Evolutionary conservation across 2,113 vertebrate species (phyloP), one percentile per base, ranked within the genome.

Genomic region (Marmota flaviventris): DNA sequence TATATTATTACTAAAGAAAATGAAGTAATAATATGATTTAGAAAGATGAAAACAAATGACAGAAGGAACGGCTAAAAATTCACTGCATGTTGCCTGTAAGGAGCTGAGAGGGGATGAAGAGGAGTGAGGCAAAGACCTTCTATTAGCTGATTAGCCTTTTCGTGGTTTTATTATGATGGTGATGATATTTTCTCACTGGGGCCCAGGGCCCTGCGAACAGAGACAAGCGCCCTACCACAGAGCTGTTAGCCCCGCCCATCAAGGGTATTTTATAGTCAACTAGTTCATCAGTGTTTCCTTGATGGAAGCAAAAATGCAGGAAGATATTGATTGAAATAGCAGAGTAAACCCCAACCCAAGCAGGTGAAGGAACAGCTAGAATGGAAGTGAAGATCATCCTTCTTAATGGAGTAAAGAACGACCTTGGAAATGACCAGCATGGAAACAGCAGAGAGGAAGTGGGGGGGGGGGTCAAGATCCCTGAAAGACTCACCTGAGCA

Each of bases 31-130:
- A 72, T 17, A 51, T 48, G 34, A 72, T 25, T 61, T 37, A 82
- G 92, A 94, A 88, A 72, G 39, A 42, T 85, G 81, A 93, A 76
- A 56, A 42, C 81, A 92, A 84, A 77, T 53, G 72, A 53, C 27
- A 39, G 58, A 77, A 67, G 72, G 34, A 82, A 75, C 8, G 63
- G 8, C 65, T 73, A 48, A n/a, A 73, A 32, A 37, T 0, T 65
- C 37, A 39, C 79, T n/a, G 79, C 78, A 53, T 4, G 42, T 53
- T 85, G 5, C 69, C 8, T 73, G 20, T n/a, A 29, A 45, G 4
- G 22, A 87, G 56, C 1, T 37, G 42, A 45, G 51, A 73, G 42
- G 4, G 12, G 42, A 53, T 65, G 45, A 92, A 81, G 29, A 75
- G 17, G 14, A 7, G 16, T 18, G 14, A 56, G 18, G 7, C 22